These are phyloP conservation scores for Cebus imitator DNA, from an alignment of 2,113 vertebrate genomes.

Conservation along the genomic window DNA sequence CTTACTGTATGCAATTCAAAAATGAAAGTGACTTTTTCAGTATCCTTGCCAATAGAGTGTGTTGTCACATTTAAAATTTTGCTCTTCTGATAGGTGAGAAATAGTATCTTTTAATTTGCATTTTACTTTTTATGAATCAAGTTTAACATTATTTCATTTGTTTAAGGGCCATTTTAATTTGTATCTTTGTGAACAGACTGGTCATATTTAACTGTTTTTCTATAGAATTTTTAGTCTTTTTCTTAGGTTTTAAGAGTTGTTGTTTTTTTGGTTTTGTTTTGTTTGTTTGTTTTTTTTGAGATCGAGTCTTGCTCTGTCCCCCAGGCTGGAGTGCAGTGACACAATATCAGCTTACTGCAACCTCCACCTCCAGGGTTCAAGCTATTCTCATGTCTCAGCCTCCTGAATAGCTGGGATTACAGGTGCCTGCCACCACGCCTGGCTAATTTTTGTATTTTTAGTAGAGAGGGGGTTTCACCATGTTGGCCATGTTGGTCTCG, in stretches of 20 bases:
- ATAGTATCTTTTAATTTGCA: not conserved
- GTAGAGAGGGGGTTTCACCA: no score
- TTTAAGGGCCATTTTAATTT: constrained; percentile 10
- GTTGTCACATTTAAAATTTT: not conserved
- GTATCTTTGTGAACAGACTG: not conserved
- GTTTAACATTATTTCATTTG: not conserved
- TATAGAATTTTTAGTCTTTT: not conserved
- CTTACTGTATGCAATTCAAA: not conserved
- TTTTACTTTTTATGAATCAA: not conserved
- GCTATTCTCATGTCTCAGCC: no score
- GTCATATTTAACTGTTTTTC: not conserved
- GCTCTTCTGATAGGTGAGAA: not conserved
- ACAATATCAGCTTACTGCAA: no score
- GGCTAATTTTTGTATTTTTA: no score
- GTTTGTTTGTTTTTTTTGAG: no score
- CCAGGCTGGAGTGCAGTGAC: no score
- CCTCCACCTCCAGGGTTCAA: no score
- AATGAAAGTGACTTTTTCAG: not conserved
- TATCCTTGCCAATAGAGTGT: not conserved
- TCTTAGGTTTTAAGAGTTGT: not conserved
- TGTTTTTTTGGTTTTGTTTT: no score
- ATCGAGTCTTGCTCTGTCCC: no score
- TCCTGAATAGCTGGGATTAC: no score
- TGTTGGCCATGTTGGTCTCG: no score
- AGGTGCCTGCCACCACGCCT: no score